Evolutionary conservation across 2,888 invertebrate species (phyloP).

Genomic region (Heliconius ethilla): DNA sequence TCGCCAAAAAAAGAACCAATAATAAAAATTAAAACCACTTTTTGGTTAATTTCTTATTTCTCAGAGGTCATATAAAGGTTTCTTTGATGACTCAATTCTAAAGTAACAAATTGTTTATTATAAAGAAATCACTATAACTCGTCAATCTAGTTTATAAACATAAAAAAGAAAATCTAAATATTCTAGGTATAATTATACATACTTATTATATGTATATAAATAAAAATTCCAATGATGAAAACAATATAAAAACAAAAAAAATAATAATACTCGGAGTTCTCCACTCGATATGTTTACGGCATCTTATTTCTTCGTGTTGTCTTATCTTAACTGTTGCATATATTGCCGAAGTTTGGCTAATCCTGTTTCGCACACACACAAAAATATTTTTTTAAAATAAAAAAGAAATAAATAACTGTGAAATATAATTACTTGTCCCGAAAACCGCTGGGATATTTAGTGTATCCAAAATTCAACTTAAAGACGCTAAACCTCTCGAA

Average conservation of each 20-base stretch:
- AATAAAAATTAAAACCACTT: background rate
- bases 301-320: constrained; percentile 28
- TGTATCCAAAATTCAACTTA: constrained; percentile 16
- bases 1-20: background rate
- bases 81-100: background rate
- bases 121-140: no score
- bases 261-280: background rate
- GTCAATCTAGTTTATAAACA: background rate
- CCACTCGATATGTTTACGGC: constrained; percentile 18
- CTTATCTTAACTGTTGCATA: constrained; percentile 40
- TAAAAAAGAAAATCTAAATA: background rate
- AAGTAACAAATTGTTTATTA: no score
- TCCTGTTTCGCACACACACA: constrained; percentile 26
- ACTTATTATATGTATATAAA: background rate
- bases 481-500: constrained; percentile 47
- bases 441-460: constrained; percentile 8
- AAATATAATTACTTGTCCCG: constrained; percentile 19
- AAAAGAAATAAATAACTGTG: constrained; percentile 36
- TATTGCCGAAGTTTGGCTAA: constrained; percentile 26
- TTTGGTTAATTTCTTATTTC: background rate
- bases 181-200: background rate
- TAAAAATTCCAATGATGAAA: background rate
- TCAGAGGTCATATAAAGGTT: background rate
- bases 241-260: constrained; percentile 9
- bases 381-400: constrained; percentile 24